A percentile compares a stretch with the other conserved stretches of the same genome.
These are phyloP conservation scores for Gonatopus flavifemur DNA, from an alignment of 1,140 invertebrate species.

Conservation along the genomic window DNA sequence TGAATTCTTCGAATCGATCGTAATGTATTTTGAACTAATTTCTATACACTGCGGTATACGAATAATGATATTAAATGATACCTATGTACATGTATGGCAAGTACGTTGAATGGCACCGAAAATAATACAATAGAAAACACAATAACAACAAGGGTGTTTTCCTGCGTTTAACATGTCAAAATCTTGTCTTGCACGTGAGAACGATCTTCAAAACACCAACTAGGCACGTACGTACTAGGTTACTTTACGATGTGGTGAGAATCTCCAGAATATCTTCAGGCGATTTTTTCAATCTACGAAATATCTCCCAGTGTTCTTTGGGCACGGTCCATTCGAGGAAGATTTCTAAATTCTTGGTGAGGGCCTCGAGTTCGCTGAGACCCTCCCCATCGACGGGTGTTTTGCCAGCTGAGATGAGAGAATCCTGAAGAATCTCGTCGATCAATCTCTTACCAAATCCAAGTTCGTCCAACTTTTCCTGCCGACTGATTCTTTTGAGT, in stretches of 20 bases:
- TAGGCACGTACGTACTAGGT: too few relatives aligned
- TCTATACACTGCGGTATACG: too few relatives aligned
- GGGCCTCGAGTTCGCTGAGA: slow-evolving; percentile 61
- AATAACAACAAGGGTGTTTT: too few relatives aligned
- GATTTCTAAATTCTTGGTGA: slow-evolving; percentile 73
- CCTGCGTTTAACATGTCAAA: too few relatives aligned
- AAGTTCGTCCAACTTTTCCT: slow-evolving; percentile 71
- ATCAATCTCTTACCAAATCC: slow-evolving; percentile 81
- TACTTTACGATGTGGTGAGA: slow-evolving; percentile 60
- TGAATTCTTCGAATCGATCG: too few relatives aligned
- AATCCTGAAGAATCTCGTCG: slow-evolving; percentile 79
- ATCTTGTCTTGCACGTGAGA: too few relatives aligned
- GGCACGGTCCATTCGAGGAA: slow-evolving; percentile 82
- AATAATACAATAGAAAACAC: too few relatives aligned
- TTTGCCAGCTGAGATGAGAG: slow-evolving; percentile 72
- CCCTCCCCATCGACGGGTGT: slow-evolving; percentile 61
- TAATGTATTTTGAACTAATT: too few relatives aligned
- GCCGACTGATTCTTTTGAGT: slow-evolving; percentile 79
- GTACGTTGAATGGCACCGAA: too few relatives aligned
- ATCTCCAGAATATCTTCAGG: slow-evolving; percentile 78
- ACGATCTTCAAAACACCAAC: too few relatives aligned
- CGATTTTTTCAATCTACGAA: slow-evolving; percentile 70
- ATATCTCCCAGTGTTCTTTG: slow-evolving; percentile 73
- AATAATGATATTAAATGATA: too few relatives aligned
- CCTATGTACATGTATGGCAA: too few relatives aligned